Evolutionary conservation across 2,113 vertebrate genomes (phyloP).

Genomic region (Smithornis capensis): DNA sequence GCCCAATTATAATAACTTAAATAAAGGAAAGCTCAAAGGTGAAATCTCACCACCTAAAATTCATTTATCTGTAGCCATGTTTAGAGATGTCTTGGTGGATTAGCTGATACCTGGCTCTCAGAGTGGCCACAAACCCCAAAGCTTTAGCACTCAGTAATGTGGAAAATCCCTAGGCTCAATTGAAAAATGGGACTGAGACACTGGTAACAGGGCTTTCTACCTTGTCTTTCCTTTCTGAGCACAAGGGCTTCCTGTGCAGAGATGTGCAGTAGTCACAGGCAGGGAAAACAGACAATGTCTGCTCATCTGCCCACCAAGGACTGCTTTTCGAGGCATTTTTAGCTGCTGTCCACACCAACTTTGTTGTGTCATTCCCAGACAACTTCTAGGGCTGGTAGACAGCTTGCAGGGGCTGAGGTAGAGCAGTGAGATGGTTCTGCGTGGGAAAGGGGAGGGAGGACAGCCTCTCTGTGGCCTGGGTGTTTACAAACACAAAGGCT

Average conservation of each 20-base stretch:
- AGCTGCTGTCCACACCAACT: not conserved
- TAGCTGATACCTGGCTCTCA: not conserved
- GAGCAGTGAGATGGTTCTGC: not conserved
- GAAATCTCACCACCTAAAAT: not conserved
- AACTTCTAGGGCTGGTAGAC: not conserved
- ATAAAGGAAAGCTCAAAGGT: not conserved
- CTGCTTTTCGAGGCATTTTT: not conserved
- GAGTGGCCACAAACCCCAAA: not conserved
- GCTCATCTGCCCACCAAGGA: not conserved
- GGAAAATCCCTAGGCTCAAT: not conserved
- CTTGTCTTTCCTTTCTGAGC: not conserved
- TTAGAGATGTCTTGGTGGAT: not conserved
- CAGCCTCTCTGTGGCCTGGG: not conserved
- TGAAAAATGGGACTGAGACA: not conserved
- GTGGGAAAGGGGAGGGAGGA: not conserved
- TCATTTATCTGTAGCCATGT: not conserved
- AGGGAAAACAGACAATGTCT: not conserved
- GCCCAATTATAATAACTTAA: not conserved
- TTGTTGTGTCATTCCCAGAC: constrained; percentile 9
- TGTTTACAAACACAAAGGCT: constrained; percentile 33
- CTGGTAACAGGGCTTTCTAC: not conserved
- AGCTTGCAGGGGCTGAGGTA: not conserved
- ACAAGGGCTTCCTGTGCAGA: not conserved
- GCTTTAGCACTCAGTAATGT: not conserved
- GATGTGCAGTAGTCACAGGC: not conserved